Evolutionary conservation across 2,113 vertebrate genomes (phyloP).

Genomic region (Helogale parvula): DNA sequence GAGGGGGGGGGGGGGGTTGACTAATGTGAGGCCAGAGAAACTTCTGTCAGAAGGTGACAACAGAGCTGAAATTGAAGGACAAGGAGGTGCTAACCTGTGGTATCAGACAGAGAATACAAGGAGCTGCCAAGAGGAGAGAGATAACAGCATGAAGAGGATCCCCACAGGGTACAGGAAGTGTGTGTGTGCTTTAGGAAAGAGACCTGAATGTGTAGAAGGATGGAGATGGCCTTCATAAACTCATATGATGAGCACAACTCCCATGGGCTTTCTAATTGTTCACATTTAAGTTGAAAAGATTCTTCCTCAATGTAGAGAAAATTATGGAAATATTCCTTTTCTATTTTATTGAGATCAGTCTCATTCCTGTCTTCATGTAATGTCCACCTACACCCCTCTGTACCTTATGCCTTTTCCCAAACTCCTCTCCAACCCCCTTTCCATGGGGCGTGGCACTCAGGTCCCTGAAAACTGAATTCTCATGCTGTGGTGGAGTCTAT

Average conservation of each 20-base stretch:
- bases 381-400: too few relatives aligned
- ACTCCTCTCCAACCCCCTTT: too few relatives aligned
- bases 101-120: background rate
- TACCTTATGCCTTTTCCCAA: background rate
- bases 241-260: background rate
- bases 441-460: too few relatives aligned
- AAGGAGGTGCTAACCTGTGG: background rate
- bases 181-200: background rate
- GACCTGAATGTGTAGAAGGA: background rate
- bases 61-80: background rate
- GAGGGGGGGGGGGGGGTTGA: background rate
- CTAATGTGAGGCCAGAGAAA: background rate
- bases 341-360: background rate
- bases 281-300: background rate
- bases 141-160: background rate
- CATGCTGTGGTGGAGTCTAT: too few relatives aligned
- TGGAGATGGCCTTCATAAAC: background rate
- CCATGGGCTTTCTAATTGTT: background rate
- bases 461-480: background rate
- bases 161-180: background rate
- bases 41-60: background rate
- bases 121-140: background rate
- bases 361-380: background rate
- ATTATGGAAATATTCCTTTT: background rate
- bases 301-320: background rate